These are phyloP conservation scores for Micrastur ruficollis DNA, from an alignment of 2,797 vertebrate genomes.

Conservation along the genomic window DNA sequence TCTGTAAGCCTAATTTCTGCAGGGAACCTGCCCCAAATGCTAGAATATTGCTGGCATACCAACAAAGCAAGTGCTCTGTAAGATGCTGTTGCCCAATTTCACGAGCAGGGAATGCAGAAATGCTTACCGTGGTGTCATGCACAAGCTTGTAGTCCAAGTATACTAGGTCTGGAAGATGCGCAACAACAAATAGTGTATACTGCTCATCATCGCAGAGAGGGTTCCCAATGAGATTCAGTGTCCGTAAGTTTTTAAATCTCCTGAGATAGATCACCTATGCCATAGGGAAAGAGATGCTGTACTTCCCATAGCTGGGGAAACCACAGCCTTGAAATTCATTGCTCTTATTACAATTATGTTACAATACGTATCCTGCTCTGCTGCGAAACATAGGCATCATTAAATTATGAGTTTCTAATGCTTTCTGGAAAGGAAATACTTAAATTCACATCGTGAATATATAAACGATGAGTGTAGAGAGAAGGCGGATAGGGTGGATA, in stretches of 20 bases:
- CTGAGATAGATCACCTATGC: constrained; percentile 85
- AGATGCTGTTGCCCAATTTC: background rate
- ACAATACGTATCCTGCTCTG: background rate
- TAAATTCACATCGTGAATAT: background rate
- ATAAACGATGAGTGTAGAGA: background rate
- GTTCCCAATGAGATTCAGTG: constrained; percentile 84
- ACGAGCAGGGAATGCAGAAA: background rate
- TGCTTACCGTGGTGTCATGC: constrained; percentile 78
- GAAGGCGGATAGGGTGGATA: background rate
- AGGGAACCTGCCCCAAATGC: constrained; percentile 3
- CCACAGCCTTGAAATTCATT: background rate
- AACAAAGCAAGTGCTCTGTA: background rate
- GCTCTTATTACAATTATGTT: background rate
- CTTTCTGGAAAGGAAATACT: background rate
- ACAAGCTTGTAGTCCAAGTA: constrained; percentile 85
- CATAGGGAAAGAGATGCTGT: background rate
- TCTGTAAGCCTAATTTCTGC: constrained; percentile 26
- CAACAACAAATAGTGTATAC: constrained; percentile 79
- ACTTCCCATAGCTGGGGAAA: background rate
- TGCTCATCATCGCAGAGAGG: constrained; percentile 73
- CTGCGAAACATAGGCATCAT: background rate
- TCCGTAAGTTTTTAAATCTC: constrained; percentile 79
- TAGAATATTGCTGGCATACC: background rate
- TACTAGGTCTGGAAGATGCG: constrained; percentile 82
- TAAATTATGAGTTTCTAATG: background rate